Evolutionary conservation across 2,113 vertebrate species (phyloP), one percentile per base, ranked within the genome.

Genomic region (Alosa alosa): DNA sequence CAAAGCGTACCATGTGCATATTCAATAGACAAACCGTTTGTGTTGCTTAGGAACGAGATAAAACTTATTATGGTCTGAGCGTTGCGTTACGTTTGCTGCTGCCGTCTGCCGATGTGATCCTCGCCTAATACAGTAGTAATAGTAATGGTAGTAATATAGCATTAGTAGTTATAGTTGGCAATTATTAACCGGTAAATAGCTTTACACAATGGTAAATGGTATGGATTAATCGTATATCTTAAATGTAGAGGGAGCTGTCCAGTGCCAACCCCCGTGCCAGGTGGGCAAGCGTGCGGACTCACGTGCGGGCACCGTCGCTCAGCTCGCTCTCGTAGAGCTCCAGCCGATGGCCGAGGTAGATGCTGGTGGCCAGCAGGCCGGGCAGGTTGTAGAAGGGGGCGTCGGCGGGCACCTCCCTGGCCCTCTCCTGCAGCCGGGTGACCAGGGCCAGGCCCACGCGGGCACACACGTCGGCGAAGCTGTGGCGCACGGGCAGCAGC

Each of bases 401-500:
- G 72, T 93, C 93, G 50, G 93, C 92, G 22, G 97, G 97, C 15
- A 98, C 90, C 0, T 97, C 95, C 90, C 93, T 93, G 91, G 94
- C 92, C 87, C 96, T 95, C 89, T 97, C 95, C 88, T 96, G 94
- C 83, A 99, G 91, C 83, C 95, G 96, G 52, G 72, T 91, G 90
- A 98, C 91, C 82, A 99, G 88, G 93, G 95, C 94, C 90, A 95
- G 93, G 86, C 94, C 94, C 85, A 96, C 96, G 93, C 95, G 96
- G 91, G 94, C 93, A 89, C 96, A 98, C 52, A 95, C 95, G 86
- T 99, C 97, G 86, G 96, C 94, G 87, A 97, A 98, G 93, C 95
- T 96, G 85, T 91, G 93, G 92, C 94, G 95, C 84, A 99, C 97
- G 90, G 97, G 96, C 92, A 96, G 95, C 88, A 98, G 94, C 89